These are phyloP conservation scores for Psilanteris sp. DNA, from an alignment of 1,140 invertebrate species.

Conservation along the genomic window DNA sequence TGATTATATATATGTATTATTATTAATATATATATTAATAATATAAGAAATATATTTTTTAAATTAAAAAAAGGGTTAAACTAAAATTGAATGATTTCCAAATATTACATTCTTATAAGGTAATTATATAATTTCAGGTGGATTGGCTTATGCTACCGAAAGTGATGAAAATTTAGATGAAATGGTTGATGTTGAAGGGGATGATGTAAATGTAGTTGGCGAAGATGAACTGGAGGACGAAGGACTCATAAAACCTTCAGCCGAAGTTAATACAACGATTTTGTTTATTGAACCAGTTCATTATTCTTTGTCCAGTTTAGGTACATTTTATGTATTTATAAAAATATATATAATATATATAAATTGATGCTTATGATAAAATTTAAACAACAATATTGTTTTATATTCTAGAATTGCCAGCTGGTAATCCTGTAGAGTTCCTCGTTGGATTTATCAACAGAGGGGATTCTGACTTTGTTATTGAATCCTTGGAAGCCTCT, in stretches of 20 bases:
- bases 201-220: slow-evolving; percentile 84
- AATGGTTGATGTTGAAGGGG: slow-evolving; percentile 85
- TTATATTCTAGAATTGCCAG: slow-evolving; percentile 90
- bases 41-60: too few species aligned
- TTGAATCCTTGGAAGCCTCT: slow-evolving; percentile 97
- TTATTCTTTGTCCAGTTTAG: slow-evolving; percentile 70
- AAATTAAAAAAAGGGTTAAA: too few species aligned
- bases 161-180: slow-evolving; percentile 90
- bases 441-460: slow-evolving; percentile 98
- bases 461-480: slow-evolving; percentile 92
- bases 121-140: too few species aligned
- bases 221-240: slow-evolving; percentile 85
- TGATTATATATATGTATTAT: too few species aligned
- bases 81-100: too few species aligned
- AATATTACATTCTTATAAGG: too few species aligned
- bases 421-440: slow-evolving; percentile 95
- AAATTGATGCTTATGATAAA: background rate
- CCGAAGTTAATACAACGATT: slow-evolving; percentile 94
- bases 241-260: slow-evolving; percentile 86
- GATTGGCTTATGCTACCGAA: slow-evolving; percentile 83
- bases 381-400: slow-evolving; percentile 1
- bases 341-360: background rate
- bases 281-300: slow-evolving; percentile 92
- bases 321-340: slow-evolving; percentile 24
- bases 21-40: too few species aligned